Base-by-base conservation (phyloP, 2,113 vertebrate genomes). In the Procavia capensis region DNA sequence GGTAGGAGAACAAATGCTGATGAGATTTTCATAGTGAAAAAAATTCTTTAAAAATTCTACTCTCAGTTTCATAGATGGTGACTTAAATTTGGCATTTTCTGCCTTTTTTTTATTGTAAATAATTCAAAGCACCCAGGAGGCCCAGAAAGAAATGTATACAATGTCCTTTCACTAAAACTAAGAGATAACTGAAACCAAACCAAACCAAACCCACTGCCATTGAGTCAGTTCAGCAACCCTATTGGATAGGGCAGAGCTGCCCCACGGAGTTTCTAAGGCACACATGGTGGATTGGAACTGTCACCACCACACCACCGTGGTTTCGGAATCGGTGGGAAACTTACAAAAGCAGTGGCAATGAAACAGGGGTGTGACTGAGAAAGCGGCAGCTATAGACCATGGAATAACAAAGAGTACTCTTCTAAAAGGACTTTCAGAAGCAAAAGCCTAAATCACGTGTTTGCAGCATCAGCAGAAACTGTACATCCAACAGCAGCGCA, bases 91-190 rank as follows among this genome's bases (percentile, higher is more conserved):
- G 66, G 31, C 39, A 50, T 17, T 39, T 6, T 78, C 59, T 14
- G n/a, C n/a, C 85, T 93, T 59, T 47, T 45, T 85, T 91, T 72
- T 54, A 31, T 78, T 70, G 70, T 27, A 88, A 87, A 86, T 70
- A 16, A 72, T 39, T 29, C 17, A 54, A 61, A 78, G 34, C 24
- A 92, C 54, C 81, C 92, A 80, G 14, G 31, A 75, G 20, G 81
- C 9, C 17, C 43, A 29, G 72, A 72, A 91, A 66, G 10, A 94
- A 66, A 75, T 24, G 27, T 27, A 20, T 5, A 72, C 76, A 82
- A 80, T 31, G 8, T 27, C 41, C 14, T 47, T 85, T 81, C 36
- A 75, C 0, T 19, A 74, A 91, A 78, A 86, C 24, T 6, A 5
- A 29, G 39, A 86, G 16, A 78, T 7, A 41, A 13, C 8, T 34